These are phyloP conservation scores for Drosophila cognata DNA, from an alignment of 2,888 invertebrate species.

Conservation along the genomic window DNA sequence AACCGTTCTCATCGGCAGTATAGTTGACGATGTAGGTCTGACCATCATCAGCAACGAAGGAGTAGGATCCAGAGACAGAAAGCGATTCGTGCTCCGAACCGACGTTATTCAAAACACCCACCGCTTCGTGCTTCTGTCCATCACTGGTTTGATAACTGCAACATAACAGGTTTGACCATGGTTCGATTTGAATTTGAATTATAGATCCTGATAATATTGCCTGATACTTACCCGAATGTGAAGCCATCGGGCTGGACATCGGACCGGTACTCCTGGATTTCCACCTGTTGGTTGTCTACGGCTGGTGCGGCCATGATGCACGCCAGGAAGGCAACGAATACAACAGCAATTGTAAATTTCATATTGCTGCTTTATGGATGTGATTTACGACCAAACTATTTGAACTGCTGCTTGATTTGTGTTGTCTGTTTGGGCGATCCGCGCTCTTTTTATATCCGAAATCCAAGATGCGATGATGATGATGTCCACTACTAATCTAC, in stretches of 20 bases:
- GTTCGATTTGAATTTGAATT: not conserved
- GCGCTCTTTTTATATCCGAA: conserved; percentile 64
- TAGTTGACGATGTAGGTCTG: conserved; percentile 87
- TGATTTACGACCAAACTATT: conserved; percentile 24
- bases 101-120: conserved; percentile 86
- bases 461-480: conserved; percentile 1
- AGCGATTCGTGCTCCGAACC: conserved; percentile 86
- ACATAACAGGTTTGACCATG: not conserved
- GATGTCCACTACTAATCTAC: conserved; percentile 48
- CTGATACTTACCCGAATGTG: conserved; percentile 86
- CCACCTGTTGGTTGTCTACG: conserved; percentile 50
- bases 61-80: conserved; percentile 86
- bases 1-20: conserved; percentile 84
- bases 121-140: conserved; percentile 86
- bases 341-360: conserved; percentile 75
- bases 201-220: not conserved
- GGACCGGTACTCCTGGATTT: conserved; percentile 79
- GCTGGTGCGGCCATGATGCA: conserved; percentile 78
- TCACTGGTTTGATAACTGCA: conserved; percentile 85
- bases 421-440: conserved; percentile 52
- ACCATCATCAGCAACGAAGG: conserved; percentile 87
- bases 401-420: conserved; percentile 61
- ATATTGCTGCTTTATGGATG: conserved; percentile 51
- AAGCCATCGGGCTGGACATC: conserved; percentile 87
- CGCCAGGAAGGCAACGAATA: conserved; percentile 80